Evolutionary conservation across 2,797 vertebrate species (phyloP), one percentile per base, ranked within the genome.

Genomic region (Urosaurus nigricauda): DNA sequence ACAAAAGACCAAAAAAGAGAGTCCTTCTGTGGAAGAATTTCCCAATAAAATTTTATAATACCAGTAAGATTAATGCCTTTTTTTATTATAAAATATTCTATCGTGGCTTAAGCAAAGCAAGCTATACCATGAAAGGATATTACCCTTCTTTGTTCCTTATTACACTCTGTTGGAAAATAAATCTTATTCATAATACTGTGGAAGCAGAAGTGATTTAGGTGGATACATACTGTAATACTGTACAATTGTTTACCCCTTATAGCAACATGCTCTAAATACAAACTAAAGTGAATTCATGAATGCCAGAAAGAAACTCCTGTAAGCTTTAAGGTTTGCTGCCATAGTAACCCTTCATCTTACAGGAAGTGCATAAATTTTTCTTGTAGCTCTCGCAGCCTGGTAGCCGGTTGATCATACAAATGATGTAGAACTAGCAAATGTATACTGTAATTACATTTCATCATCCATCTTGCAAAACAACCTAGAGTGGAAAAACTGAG

Each of bases 171-270:
- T 40, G 90, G 85, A 85, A 68, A 17, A 35, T 63, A 84, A 68
- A 78, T 92, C 80, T 84, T 73, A 68, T 12, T 32, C 11, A 84
- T 11, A 84, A 53, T 16, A n/a, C 29, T 82, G 32, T 29, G 91
- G 88, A 81, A 53, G 88, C 65, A 90, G 83, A 85, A 91, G 7
- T 63, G 58, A 53, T 92, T 90, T 87, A 83, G 16, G 3, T n/a
- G 0, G 47, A 0, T 53, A 40, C 29, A 82, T 7, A 86, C 78
- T 24, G 79, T 51, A 82, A 60, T 43, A n/a, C n/a, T n/a, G n/a
- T n/a, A 47, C 84, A 88, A 58, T 74, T 73, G 90, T 82, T 89
- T 84, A 90, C 13, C 83, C 87, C 29, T 79, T 92, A 93, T 88
- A 70, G 84, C 58, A 74, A 58, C n/a, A 83, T 56, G n/a, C 78